Evolutionary conservation across 2,888 invertebrate genomes (phyloP), one percentile per base, ranked within the genome.

Genomic region (Rhagium mordax): DNA sequence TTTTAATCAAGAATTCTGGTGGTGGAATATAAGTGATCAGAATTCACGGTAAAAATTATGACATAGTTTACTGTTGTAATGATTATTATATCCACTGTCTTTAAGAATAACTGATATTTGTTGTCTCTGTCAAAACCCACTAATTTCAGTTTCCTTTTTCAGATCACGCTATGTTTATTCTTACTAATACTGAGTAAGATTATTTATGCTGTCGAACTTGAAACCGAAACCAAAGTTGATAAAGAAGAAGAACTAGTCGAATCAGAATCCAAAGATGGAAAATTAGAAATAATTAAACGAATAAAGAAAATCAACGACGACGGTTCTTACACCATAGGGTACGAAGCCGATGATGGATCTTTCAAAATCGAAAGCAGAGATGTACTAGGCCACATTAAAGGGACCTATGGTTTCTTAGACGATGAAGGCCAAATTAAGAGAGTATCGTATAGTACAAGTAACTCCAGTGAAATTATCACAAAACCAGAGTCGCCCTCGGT

Each of bases 341-440:
- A 94, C 84, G 95, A 95, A 88, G 94, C 95, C 2, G 95, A 94
- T 61, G 95, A 95, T 86, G 95, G 95, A 3, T 94, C 94, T 0
- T 95, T 95, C 86, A 95, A 95, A 89, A 94, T 95, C 71, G 95
- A 95, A 88, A 95, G 94, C 82, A 89, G 95, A 75, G 94, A 94
- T 86, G 93, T 94, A 60, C 88, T 92, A 74, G 95, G 95, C 7
- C 94, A 94, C 85, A 93, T 95, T 76, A 95, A 94, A 86, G 95
- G 95, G 49, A 95, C 95, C 65, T 95, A 94, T 83, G 95, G 95
- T 53, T 95, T 94, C 86, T 90, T 95, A 61, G 95, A 95, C 83
- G 92, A 92, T 71, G 91, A 92, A 83, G 95, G 95, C 6, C 92
- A 94, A 85, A 92, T 95, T 71, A 95, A 95, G 88, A 90, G 94